Conservation (phyloP, 2,888 invertebrate genomes). For the Campoplex nolae region DNA sequence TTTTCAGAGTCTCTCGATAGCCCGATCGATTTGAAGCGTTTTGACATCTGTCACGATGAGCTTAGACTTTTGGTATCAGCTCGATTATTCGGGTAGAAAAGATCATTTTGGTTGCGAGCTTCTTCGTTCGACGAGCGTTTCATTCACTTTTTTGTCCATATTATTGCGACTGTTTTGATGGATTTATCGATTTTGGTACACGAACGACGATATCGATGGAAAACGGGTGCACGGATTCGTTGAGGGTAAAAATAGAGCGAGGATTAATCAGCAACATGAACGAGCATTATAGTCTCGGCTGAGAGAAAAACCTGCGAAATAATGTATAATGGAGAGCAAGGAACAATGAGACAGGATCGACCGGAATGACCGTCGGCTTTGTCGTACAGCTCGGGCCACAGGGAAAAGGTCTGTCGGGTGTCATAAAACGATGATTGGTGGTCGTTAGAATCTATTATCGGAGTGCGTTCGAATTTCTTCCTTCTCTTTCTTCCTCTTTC, state of each 20-base stretch:
- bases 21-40: too few relatives aligned
- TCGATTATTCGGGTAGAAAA: neutral
- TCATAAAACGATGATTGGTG: constrained; percentile 73
- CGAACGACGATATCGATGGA: too few relatives aligned
- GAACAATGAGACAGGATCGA: constrained; percentile 28
- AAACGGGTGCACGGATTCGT: neutral
- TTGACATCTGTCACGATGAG: neutral
- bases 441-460: constrained; percentile 65
- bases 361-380: constrained; percentile 25
- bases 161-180: too few relatives aligned
- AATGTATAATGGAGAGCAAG: neutral
- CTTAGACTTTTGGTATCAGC: neutral
- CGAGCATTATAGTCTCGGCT: neutral
- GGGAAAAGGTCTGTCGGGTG: constrained; percentile 63
- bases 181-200: too few relatives aligned
- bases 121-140: too few relatives aligned
- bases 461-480: neutral
- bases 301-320: constrained; percentile 9
- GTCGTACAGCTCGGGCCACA: constrained; percentile 1
- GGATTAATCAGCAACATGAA: too few relatives aligned
- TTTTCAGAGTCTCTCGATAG: neutral
- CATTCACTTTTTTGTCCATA: too few relatives aligned
- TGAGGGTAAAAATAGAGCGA: neutral
- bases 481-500: neutral
- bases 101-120: neutral